Evolutionary conservation across 2,113 vertebrate genomes (phyloP).

Genomic region (Microcebus ravelobensis): DNA sequence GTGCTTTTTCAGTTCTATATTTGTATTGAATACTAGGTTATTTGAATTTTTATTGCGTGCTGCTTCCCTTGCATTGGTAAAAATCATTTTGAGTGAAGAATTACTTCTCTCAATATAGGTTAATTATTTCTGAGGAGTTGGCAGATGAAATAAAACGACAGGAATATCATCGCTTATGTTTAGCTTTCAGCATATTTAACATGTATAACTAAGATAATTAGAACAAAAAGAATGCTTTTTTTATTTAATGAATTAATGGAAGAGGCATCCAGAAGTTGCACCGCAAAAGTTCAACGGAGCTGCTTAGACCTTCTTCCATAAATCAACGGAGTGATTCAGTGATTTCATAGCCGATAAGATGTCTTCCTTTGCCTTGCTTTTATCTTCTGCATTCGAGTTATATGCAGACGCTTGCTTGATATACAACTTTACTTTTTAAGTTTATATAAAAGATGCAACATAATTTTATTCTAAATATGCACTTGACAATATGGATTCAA

Average conservation of each 20-base stretch:
- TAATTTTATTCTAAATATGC: conserved; percentile 77
- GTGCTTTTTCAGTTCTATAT: conserved; percentile 66
- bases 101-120: conserved; percentile 78
- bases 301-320: conserved; percentile 74
- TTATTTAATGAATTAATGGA: conserved; percentile 72
- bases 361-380: conserved; percentile 31
- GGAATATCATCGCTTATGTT: conserved; percentile 78
- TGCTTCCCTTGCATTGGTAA: conserved; percentile 73
- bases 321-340: conserved; percentile 48
- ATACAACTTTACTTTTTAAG: conserved; percentile 58
- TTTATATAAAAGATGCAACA: conserved; percentile 61
- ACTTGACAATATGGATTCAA: conserved; percentile 78
- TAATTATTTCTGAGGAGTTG: conserved; percentile 85
- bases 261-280: conserved; percentile 55
- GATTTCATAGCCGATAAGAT: conserved; percentile 37
- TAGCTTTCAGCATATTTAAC: conserved; percentile 70
- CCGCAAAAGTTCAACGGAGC: conserved; percentile 65
- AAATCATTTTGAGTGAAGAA: conserved; percentile 82
- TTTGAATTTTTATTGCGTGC: conserved; percentile 82
- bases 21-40: conserved; percentile 75
- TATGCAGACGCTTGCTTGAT: neutral
- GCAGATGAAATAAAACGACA: conserved; percentile 81
- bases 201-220: conserved; percentile 59
- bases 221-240: conserved; percentile 53
- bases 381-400: conserved; percentile 50